Evolutionary conservation across 2,888 invertebrate genomes (phyloP).

Genomic region (Sinohyriopsis cumingii): DNA sequence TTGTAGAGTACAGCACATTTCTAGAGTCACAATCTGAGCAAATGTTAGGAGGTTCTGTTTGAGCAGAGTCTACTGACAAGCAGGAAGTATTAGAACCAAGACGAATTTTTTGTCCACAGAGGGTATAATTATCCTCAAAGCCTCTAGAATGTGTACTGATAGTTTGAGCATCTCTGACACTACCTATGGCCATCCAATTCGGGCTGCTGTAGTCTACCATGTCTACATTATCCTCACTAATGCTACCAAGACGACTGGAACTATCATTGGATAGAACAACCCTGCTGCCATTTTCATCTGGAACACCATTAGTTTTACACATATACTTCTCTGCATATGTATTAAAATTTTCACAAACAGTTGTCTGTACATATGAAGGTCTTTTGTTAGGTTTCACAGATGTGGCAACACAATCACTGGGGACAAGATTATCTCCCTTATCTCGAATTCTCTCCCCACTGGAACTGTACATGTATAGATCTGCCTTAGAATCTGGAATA

Average conservation of each 20-base stretch:
- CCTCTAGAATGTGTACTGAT: no score
- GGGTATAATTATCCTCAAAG: no score
- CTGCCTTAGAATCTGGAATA: conserved; percentile 38
- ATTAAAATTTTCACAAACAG: conserved; percentile 36
- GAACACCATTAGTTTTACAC: no score
- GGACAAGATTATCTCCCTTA: background rate
- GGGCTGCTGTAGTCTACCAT: no score
- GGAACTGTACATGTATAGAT: conserved; percentile 31
- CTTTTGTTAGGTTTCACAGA: conserved; percentile 1
- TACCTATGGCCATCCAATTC: no score
- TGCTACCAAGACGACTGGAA: no score
- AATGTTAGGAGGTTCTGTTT: conserved; percentile 32
- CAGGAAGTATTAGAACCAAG: conserved; percentile 32
- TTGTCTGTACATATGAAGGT: conserved; percentile 40
- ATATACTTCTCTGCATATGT: conserved; percentile 25
- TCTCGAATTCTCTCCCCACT: conserved; percentile 29
- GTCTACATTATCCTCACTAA: no score
- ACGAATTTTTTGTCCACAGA: conserved; percentile 18
- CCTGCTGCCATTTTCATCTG: no score
- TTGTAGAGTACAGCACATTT: conserved; percentile 33
- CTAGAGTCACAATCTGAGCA: conserved; percentile 14
- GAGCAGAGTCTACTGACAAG: conserved; percentile 38
- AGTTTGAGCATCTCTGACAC: no score
- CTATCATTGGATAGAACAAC: no score
- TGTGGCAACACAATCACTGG: background rate